Percentiles rank a stretch among this genome's conserved stretches.
Evolutionary conservation across 2,113 vertebrate genomes (phyloP).

Genomic region (Poeciliopsis occidentalis): DNA sequence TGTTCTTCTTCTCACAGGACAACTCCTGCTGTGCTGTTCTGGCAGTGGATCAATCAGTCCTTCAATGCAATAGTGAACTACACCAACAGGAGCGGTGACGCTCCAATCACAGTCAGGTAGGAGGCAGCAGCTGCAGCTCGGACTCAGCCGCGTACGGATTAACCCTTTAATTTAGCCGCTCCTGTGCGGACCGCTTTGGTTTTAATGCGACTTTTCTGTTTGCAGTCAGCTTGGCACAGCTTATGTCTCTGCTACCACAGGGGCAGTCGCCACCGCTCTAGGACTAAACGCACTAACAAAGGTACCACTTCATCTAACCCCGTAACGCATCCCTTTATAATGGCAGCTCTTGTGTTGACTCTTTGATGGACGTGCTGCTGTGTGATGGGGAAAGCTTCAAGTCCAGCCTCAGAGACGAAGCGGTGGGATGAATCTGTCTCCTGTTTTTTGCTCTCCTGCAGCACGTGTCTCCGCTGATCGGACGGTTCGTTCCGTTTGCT

Average conservation of each 20-base stretch:
- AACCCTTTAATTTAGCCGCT: conserved; percentile 31
- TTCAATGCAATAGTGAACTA: conserved; percentile 98
- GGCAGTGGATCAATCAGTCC: conserved; percentile 99
- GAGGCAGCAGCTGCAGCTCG: conserved; percentile 8
- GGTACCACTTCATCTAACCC: conserved; percentile 81
- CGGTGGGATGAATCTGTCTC: neutral
- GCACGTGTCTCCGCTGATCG: conserved; percentile 92
- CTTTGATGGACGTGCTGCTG: conserved; percentile 16
- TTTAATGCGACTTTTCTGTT: conserved; percentile 59
- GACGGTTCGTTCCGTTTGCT: conserved; percentile 97
- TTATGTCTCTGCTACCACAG: conserved; percentile 95
- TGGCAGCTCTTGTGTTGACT: conserved; percentile 4
- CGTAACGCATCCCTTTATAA: conserved; percentile 47
- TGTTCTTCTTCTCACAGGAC: conserved; percentile 80
- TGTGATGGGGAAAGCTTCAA: conserved; percentile 1
- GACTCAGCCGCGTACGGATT: conserved; percentile 6
- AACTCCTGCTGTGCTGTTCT: conserved; percentile 93
- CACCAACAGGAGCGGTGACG: conserved; percentile 95
- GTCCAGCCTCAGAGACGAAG: neutral
- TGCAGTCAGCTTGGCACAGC: conserved; percentile 94
- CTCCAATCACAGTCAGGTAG: conserved; percentile 91
- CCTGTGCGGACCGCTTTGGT: conserved; percentile 14
- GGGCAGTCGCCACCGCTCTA: conserved; percentile 93
- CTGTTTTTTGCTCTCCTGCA: conserved; percentile 53
- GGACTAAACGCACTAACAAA: conserved; percentile 96